Conservation (phyloP, 2,113 vertebrate species). For the Suncus etruscus region DNA sequence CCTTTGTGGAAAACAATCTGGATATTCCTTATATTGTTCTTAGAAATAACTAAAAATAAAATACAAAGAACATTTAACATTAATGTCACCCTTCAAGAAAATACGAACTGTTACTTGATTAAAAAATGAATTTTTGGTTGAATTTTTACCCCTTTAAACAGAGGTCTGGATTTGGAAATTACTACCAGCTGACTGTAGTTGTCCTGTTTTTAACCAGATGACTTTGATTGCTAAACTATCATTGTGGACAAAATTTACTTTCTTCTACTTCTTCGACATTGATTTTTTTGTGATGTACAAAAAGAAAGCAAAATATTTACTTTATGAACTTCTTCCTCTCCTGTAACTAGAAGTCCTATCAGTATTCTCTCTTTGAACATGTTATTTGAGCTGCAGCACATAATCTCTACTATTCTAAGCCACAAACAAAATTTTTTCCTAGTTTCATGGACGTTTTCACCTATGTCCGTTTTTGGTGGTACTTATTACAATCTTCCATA, state of each 20-base stretch:
- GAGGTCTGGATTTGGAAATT: conserved; percentile 84
- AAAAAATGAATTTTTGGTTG: conserved; percentile 84
- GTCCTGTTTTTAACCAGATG: conserved; percentile 80
- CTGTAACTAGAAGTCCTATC: neutral
- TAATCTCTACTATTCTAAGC: neutral
- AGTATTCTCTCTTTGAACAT: neutral
- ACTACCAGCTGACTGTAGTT: conserved; percentile 91
- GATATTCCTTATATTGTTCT: no score
- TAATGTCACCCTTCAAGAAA: conserved; percentile 66
- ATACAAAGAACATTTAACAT: conserved; percentile 38
- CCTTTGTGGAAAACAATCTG: no score
- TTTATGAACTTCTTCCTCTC: neutral
- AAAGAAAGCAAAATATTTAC: neutral
- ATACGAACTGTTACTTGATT: conserved; percentile 80
- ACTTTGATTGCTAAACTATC: conserved; percentile 67
- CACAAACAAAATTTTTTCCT: neutral
- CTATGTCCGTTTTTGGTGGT: neutral
- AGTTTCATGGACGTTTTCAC: neutral
- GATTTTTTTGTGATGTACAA: conserved; percentile 38
- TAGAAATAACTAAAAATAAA: no score
- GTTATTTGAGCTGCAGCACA: neutral
- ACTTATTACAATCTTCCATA: neutral
- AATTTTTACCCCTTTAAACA: conserved; percentile 85
- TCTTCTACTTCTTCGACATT: conserved; percentile 24
- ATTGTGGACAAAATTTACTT: conserved; percentile 35